Percentiles rank a stretch among this genome's conserved stretches.
Conservation (phyloP, 2,888 invertebrate genomes). For the Chalcosyrphus nemorum region DNA sequence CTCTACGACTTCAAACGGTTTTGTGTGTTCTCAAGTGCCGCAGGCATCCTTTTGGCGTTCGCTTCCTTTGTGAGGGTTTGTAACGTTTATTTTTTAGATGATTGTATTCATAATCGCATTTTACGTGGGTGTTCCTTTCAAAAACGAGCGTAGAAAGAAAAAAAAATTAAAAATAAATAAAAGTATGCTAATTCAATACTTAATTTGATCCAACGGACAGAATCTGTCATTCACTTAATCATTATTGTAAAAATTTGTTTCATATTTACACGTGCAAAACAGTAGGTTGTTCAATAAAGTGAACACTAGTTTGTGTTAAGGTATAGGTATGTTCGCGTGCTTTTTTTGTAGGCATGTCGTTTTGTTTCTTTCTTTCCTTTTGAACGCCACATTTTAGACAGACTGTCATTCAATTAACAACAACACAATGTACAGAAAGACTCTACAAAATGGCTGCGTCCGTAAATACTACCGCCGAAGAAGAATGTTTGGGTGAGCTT, state of each 20-base stretch:
- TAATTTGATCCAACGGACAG: constrained; percentile 7
- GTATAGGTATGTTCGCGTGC: too few species aligned
- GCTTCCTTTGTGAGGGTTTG: constrained; percentile 1
- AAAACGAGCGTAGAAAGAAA: constrained; percentile 8
- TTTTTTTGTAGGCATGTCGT: too few species aligned
- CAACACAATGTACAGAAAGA: too few species aligned
- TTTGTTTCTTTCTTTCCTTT: too few species aligned
- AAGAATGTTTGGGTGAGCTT: too few species aligned
- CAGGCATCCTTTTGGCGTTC: constrained; percentile 31
- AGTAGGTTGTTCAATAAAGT: too few species aligned
- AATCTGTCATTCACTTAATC: background rate
- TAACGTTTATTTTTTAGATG: background rate
- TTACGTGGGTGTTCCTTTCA: constrained; percentile 13
- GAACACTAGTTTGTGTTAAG: too few species aligned
- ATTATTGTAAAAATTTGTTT: background rate
- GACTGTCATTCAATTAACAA: too few species aligned
- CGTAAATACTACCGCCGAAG: too few species aligned
- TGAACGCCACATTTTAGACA: too few species aligned
- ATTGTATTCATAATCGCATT: constrained; percentile 48
- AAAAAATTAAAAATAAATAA: constrained; percentile 13
- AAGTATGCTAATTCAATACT: constrained; percentile 45
- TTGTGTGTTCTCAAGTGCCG: constrained; percentile 35
- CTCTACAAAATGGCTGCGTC: too few species aligned
- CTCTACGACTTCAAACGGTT: constrained; percentile 25
- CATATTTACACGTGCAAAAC: constrained; percentile 2